phyloP scores from a whole-genome alignment of 2,888 invertebrate species.

The Tiliacea citrago region DNA sequence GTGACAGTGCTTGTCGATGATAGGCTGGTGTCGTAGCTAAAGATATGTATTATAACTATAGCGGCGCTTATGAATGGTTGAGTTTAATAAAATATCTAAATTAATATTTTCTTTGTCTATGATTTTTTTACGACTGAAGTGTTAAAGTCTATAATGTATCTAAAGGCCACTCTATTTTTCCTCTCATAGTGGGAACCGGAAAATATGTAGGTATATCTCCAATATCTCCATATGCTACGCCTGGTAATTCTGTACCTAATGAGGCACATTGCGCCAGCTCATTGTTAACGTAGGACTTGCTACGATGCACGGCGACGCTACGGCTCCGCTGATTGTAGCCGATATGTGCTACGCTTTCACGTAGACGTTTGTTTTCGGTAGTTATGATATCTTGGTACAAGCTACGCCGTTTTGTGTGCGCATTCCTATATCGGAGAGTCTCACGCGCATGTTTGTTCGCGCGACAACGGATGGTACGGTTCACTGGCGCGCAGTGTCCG shows the following conservation, averaged over 20 bases:
- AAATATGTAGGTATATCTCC: neutral
- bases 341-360: slow-evolving; percentile 42
- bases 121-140: neutral
- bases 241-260: neutral
- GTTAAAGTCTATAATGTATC: neutral
- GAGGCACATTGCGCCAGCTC: neutral
- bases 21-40: slow-evolving; percentile 67
- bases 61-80: neutral
- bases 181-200: neutral
- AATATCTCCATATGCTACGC: neutral
- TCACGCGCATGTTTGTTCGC: slow-evolving; percentile 82
- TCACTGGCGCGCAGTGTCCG: slow-evolving; percentile 76
- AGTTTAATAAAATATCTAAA: neutral
- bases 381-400: slow-evolving; percentile 44
- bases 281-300: slow-evolving; percentile 24
- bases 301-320: slow-evolving; percentile 37
- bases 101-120: neutral
- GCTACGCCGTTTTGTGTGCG: slow-evolving; percentile 63
- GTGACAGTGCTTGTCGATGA: slow-evolving; percentile 75
- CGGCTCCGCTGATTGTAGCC: slow-evolving; percentile 29
- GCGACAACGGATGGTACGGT: slow-evolving; percentile 75
- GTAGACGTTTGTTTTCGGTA: slow-evolving; percentile 31
- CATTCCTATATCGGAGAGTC: slow-evolving; percentile 75
- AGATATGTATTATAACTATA: slow-evolving; percentile 49
- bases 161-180: neutral